Percentiles rank a stretch among this genome's conserved stretches.
Conservation (phyloP, 1,140 invertebrate genomes). For the Drosophila lacertosa region DNA sequence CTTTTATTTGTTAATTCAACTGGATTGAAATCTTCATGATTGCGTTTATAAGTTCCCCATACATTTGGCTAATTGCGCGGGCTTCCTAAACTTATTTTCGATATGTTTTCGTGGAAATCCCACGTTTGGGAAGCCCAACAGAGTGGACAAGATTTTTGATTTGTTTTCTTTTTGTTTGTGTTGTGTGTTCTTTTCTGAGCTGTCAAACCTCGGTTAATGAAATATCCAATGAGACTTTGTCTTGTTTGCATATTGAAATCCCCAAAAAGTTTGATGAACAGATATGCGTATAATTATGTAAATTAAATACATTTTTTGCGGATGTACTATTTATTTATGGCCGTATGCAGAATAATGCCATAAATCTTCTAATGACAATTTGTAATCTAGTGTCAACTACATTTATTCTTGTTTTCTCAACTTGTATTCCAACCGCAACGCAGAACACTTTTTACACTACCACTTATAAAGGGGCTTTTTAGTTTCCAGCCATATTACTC, state of each 20-base stretch:
- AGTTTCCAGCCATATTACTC: slow-evolving; percentile 5
- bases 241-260: slow-evolving; percentile 17
- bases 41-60: slow-evolving; percentile 31
- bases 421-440: background rate
- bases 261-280: slow-evolving; percentile 21
- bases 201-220: background rate
- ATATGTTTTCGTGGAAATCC: slow-evolving; percentile 6
- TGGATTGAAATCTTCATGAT: background rate
- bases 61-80: background rate
- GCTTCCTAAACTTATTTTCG: slow-evolving; percentile 2
- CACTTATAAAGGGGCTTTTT: slow-evolving; percentile 3
- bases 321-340: background rate
- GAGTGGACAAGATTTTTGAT: slow-evolving; percentile 1
- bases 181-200: background rate
- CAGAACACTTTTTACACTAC: background rate
- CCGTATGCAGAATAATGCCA: background rate
- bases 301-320: background rate
- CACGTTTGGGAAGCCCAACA: slow-evolving; percentile 3
- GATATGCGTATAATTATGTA: background rate
- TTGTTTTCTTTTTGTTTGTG: background rate
- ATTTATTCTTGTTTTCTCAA: background rate
- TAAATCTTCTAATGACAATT: background rate
- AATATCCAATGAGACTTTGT: background rate
- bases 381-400: background rate
- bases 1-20: slow-evolving; percentile 41